Evolutionary conservation across 2,888 invertebrate genomes (phyloP), one percentile per base, ranked within the genome.

Genomic region (Drosophila koepferae): DNA sequence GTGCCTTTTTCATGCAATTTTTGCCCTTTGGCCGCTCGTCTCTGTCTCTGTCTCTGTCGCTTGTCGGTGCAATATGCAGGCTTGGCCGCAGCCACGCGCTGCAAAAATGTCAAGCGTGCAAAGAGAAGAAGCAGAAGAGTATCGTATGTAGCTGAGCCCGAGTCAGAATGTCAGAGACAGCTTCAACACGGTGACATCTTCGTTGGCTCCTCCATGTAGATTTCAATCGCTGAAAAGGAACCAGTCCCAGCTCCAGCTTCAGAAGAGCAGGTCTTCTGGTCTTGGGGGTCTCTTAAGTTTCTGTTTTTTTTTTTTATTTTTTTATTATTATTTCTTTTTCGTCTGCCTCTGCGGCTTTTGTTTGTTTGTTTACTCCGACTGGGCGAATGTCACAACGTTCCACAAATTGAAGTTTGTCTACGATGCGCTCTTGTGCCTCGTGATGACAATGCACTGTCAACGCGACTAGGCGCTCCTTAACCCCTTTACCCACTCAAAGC

Each of bases 61-160:
- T 16, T 59, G 59, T 40, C 63, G 41, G 55, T 46, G 46, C 44
- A 23, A 23, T 23, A 23, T 40, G 31, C 48, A 48, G 56, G 63
- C 66, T 61, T 51, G 67, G 63, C 60, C 63, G 44, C 55, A 62
- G 59, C 51, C 51, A 51, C 64, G 60, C 80, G 67, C 51, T 65
- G 80, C 65, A 79, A 82, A 86, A 86, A 82, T 80, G 74, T 72
- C 84, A 78, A 77, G 72, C 78, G 71, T 67, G 75, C 63, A 56
- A 59, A 58, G 70, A 66, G 53, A 44, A 23, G 23, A 23, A 41
- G 8, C 2, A n/a, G 31, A 14, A 5, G 14, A 40, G 48, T 31
- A 20, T 31, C 34, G 43, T 65, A 51, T 76, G 61, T 56, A 56
- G 38, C 18, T 41, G 48, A 60, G 59, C 46, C 28, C 20, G 41